Base-by-base conservation (phyloP, 2,797 vertebrate species). In the Cirrhinus molitorella region DNA sequence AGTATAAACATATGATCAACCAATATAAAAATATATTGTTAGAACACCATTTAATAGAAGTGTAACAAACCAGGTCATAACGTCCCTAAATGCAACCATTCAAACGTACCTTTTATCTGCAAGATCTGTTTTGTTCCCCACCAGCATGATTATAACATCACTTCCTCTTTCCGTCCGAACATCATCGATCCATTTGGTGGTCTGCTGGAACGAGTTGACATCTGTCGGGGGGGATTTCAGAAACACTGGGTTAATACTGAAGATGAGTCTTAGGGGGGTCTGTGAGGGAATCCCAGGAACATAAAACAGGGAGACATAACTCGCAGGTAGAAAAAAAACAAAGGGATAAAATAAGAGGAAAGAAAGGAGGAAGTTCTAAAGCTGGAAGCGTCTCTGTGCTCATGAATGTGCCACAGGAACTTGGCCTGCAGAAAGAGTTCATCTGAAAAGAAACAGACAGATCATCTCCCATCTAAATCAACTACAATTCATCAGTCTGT, bases 121-220 rank as follows among this genome's bases (percentile, higher is more conserved):
- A 89, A 99, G 98, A 89, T 99, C 98, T 87, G 98, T 99, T 94
- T 99, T 99, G 93, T 99, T 99, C 90, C 98, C 98, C 93, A 99
- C 98, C 92, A 99, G 93, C 98, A 99, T 99, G 88, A 99, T 99
- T 86, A 99, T 99, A 94, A 99, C 98, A 83, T 99, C 98, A 84
- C 98, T 96, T 95, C 98, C 98, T 93, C 98, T 94, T 95, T 99
- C 98, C 83, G 98, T 99, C 94, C 98, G 95, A 92, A 99, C 98
- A 13, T 99, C 98, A 81, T 99, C 98, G 19, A 99, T 99, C 98
- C 98, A 99, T 93, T 99, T 99, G 90, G 98, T 99, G 86, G 98
- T 99, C 95, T 99, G 98, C 93, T 99, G 98, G 94, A 99, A 99
- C 66, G 98, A 99, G 94, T 99, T 99, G 91, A 99, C 97, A 87